Evolutionary conservation across 2,888 invertebrate species (phyloP).

Genomic region (Serripes groenlandicus): DNA sequence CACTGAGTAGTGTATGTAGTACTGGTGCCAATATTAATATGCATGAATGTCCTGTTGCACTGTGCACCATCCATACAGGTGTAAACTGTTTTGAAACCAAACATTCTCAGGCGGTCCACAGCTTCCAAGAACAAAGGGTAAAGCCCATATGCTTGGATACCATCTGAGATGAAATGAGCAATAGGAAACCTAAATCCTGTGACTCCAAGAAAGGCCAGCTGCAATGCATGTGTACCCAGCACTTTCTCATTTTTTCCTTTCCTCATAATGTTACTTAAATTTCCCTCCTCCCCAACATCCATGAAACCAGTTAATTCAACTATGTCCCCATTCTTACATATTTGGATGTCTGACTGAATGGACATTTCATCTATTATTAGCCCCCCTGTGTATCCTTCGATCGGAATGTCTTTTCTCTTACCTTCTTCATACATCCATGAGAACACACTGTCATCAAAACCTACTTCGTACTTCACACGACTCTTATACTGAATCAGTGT

Average conservation of each 20-base stretch:
- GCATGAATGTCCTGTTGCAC: conserved; percentile 40
- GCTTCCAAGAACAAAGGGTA: conserved; percentile 49
- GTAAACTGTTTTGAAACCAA: conserved; percentile 42
- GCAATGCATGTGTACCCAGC: conserved; percentile 57
- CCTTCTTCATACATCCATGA: conserved; percentile 66
- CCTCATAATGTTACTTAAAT: conserved; percentile 31
- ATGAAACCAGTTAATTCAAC: conserved; percentile 56
- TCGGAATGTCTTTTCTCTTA: conserved; percentile 24
- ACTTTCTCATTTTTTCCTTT: conserved; percentile 47
- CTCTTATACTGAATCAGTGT: conserved; percentile 44
- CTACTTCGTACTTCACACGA: conserved; percentile 29
- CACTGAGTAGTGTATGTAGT: conserved; percentile 12
- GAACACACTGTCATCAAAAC: conserved; percentile 33
- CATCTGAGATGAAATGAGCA: conserved; percentile 31
- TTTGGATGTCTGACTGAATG: conserved; percentile 61
- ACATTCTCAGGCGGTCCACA: conserved; percentile 32
- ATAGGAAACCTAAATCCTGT: conserved; percentile 63
- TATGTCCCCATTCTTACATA: conserved; percentile 50
- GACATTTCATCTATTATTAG: conserved; percentile 67
- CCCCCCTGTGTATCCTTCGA: conserved; percentile 54
- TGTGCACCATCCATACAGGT: conserved; percentile 43
- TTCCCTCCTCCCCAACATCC: conserved; percentile 52
- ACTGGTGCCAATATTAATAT: conserved; percentile 26
- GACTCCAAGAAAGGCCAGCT: conserved; percentile 56
- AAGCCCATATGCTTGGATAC: conserved; percentile 27